Evolutionary conservation across 2,888 invertebrate genomes (phyloP).

Genomic region (Herminia tarsipennalis): DNA sequence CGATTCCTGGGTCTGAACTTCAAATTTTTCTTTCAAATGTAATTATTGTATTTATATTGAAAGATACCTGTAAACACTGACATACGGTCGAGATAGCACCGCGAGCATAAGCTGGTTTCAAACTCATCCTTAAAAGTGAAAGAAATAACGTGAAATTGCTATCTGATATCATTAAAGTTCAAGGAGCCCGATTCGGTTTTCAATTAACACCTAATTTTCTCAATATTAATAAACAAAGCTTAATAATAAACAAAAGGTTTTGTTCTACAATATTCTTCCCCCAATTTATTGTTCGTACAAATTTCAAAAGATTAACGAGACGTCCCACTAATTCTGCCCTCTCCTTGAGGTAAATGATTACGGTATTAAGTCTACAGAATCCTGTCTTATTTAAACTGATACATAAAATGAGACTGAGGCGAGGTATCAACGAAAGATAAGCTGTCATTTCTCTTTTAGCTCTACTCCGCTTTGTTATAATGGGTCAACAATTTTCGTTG

Average conservation of each 20-base stretch:
- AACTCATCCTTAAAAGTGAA: too few relatives aligned
- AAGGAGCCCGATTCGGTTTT: too few relatives aligned
- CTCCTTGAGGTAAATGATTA: slow-evolving; percentile 33
- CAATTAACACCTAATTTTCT: slow-evolving; percentile 28
- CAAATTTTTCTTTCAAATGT: too few relatives aligned
- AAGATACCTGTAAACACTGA: too few relatives aligned
- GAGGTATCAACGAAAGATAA: slow-evolving; percentile 6
- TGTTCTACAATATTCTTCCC: slow-evolving; percentile 45
- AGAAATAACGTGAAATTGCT: too few relatives aligned
- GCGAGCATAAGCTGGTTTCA: too few relatives aligned
- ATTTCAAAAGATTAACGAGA: slow-evolving; percentile 55
- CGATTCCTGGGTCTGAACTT: too few relatives aligned
- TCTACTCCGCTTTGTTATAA: not conserved
- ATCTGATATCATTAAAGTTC: too few relatives aligned
- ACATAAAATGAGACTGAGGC: slow-evolving; percentile 12
- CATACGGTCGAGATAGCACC: too few relatives aligned
- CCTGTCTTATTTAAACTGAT: slow-evolving; percentile 26
- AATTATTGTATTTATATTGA: too few relatives aligned
- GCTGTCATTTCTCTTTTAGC: slow-evolving; percentile 1
- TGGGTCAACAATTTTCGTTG: not conserved
- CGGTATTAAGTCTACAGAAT: slow-evolving; percentile 23
- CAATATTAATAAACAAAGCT: slow-evolving; percentile 32
- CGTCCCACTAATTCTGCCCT: slow-evolving; percentile 42
- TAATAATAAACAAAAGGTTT: slow-evolving; percentile 36
- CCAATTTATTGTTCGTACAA: slow-evolving; percentile 48